Base-by-base conservation (phyloP, 2,888 invertebrate species). In the Eretmocerus hayati region DNA sequence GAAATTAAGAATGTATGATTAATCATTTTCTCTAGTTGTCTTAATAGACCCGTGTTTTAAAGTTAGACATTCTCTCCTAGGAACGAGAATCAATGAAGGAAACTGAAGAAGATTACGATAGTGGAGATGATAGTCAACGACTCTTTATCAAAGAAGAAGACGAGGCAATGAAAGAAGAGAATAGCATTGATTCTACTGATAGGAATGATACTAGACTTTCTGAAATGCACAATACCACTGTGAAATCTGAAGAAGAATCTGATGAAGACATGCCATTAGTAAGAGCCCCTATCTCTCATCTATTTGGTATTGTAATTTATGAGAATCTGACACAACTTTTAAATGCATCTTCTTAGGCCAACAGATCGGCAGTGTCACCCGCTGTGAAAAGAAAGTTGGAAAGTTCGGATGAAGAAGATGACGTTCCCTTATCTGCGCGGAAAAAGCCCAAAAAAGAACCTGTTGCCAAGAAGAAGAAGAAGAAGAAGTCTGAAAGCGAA, bases 211-310 rank as follows among this genome's bases (percentile, higher is more conserved):
- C 67, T 38, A 63, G 69, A 58, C 57, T 67, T 21, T 70, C 70
- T 21, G 67, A 71, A 51, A 62, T 71, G 41, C 70, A 71, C 52
- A 69, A 70, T 48, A 69, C 70, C 3, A 70, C 71, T 21, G 5
- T 72, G 4, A 70, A 71, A 59, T 64, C 69, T 40, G 72, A 71
- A 41, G 73, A 79, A 15, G 55, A 57, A 2, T 84, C 82, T 55
- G 85, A 87, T 56, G 87, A 87, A 65, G 87, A 90, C 69, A 65
- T 80, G 41, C 87, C 89, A 58, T 71, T 88, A 78, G 87, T 87
- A 76, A 36, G 16, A 19, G n/a, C 31, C 42, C 8, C 13, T 30
- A 9, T 30, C 13, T 21, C n/a, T n/a, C n/a, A n/a, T n/a, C n/a
- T n/a, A n/a, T n/a, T n/a, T n/a, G n/a, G n/a, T n/a, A n/a, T n/a